Evolutionary conservation across 1,140 invertebrate species (phyloP).

Genomic region (Drosophila novamexicana): DNA sequence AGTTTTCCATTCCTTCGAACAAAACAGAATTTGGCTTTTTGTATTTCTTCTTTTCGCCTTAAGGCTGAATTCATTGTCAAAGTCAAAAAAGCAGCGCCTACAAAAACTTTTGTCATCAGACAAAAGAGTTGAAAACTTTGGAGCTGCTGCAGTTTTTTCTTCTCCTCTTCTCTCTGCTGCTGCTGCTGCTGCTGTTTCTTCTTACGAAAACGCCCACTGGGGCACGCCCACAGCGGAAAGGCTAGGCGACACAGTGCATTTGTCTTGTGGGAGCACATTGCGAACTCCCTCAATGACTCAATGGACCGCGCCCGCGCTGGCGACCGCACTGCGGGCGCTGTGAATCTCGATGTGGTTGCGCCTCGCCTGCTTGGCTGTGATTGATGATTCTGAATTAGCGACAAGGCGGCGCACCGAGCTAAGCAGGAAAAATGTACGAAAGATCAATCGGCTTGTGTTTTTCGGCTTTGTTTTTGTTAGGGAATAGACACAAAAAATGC

Average conservation of each 20-base stretch:
- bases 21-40: conserved; percentile 67
- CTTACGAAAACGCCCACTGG: conserved; percentile 37
- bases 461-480: conserved; percentile 18
- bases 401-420: conserved; percentile 51
- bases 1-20: conserved; percentile 66
- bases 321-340: conserved; percentile 6
- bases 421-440: conserved; percentile 51
- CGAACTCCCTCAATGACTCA: conserved; percentile 56
- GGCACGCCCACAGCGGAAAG: conserved; percentile 56
- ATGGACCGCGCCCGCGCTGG: conserved; percentile 13
- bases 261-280: conserved; percentile 55
- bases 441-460: conserved; percentile 33
- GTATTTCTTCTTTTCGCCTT: conserved; percentile 60
- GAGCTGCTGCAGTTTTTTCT: conserved; percentile 26
- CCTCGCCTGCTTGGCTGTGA: conserved; percentile 52
- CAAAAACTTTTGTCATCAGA: conserved; percentile 80
- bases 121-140: conserved; percentile 78
- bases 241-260: conserved; percentile 59
- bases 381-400: conserved; percentile 80
- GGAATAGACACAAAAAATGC: conserved; percentile 43
- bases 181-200: conserved; percentile 25
- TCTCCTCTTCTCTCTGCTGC: conserved; percentile 9
- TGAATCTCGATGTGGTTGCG: conserved; percentile 8
- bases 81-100: conserved; percentile 65
- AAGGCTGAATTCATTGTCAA: conserved; percentile 81